phyloP scores from a whole-genome alignment of 1,140 invertebrate genomes.

The Magallana ariakensis region DNA sequence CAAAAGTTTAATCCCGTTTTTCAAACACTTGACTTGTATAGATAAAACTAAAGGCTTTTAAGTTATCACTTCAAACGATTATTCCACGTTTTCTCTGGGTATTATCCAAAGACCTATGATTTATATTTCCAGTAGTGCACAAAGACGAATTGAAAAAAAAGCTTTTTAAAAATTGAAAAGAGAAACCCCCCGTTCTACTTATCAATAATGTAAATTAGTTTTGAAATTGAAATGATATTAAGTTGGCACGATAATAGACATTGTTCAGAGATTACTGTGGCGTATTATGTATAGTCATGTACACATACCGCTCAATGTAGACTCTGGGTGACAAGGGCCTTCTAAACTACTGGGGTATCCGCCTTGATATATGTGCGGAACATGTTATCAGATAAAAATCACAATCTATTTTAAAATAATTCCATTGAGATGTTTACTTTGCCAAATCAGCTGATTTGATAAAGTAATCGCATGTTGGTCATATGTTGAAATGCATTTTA shows the following conservation, averaged over 20 bases:
- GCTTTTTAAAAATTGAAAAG: not conserved
- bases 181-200: not conserved
- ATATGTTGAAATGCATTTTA: too few species aligned
- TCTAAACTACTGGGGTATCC: too few species aligned
- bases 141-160: not conserved
- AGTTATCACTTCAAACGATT: conserved; percentile 32
- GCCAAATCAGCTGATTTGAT: too few species aligned
- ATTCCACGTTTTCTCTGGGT: not conserved
- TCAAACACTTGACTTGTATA: not conserved
- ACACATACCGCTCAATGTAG: not conserved
- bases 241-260: conserved; percentile 15
- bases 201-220: conserved; percentile 16
- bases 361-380: not conserved
- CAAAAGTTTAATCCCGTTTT: not conserved
- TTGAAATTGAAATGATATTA: conserved; percentile 32
- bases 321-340: not conserved
- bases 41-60: not conserved
- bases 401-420: not conserved
- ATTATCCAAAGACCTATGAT: not conserved
- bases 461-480: not conserved
- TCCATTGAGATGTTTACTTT: not conserved
- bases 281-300: conserved; percentile 14
- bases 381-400: not conserved
- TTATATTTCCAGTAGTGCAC: conserved; percentile 20
- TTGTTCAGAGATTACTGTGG: not conserved